Base-by-base conservation (phyloP, 1,140 invertebrate species). In the Plutomurus gul region DNA sequence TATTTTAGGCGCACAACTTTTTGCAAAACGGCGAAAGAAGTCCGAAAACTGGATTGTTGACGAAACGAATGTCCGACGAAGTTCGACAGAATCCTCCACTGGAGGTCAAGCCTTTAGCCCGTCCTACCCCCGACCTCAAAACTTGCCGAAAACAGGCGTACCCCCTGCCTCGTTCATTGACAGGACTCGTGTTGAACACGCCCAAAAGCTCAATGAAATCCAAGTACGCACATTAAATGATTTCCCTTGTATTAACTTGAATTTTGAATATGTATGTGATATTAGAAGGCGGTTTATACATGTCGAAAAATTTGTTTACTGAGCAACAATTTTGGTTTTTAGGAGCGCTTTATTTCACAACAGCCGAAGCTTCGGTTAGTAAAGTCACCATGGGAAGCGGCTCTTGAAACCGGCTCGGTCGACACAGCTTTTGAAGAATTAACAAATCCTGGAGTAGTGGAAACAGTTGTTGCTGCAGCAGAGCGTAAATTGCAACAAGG, bases 41-140 rank as follows among this genome's bases (percentile, higher is more conserved):
- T 93, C 93, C 6, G 93, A 95, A 85, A 94, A 95, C 86, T 96
- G 93, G 92, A 90, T 95, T 18, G 92, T 95, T 18, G 94, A 94
- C 83, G 93, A 93, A 85, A 90, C 87, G 82, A 92, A 86, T 51
- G 87, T 88, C 60, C 78, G 77, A 76, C 80, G 65, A 74, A 78
- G 46, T 46, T 86, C 87, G 37, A 84, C 85, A 81, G 84, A 87
- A 76, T 85, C 86, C 79, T 84, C 85, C 82, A 84, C 85, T 82
- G 82, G 85, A 85, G 87, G 73, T 78, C 86, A 76, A 85, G 39
- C 46, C 56, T 79, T 40, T 40, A 47, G 60, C 49, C 39, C 81
- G 80, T 74, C 86, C 85, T 74, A 60, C 84, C 16, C 84, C 18
- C 43, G 85, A 74, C 83, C 82, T 16, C 49, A 40, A 25, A 74